Evolutionary conservation across 2,113 vertebrate species (phyloP).

Genomic region (Clarias magur): DNA sequence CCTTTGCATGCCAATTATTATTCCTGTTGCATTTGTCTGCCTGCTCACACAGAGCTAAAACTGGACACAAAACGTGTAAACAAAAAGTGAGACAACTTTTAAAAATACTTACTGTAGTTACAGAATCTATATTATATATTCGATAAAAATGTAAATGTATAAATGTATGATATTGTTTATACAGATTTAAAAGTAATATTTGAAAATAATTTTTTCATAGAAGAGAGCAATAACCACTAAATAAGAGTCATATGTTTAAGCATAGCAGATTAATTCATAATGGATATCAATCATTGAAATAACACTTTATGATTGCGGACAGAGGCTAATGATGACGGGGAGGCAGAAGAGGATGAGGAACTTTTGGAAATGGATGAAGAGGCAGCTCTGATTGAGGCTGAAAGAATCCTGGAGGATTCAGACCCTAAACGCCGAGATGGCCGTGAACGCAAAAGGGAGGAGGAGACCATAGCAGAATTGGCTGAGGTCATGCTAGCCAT

Average conservation of each 20-base stretch:
- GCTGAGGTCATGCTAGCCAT: slow-evolving; percentile 75
- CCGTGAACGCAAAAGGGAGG: slow-evolving; percentile 51
- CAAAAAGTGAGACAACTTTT: background rate
- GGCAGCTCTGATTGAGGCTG: slow-evolving; percentile 86
- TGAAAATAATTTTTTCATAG: background rate
- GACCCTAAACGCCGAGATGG: slow-evolving; percentile 50
- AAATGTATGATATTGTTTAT: background rate
- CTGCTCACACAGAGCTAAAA: background rate
- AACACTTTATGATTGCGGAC: background rate
- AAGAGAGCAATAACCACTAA: background rate
- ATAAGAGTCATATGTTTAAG: background rate
- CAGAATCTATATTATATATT: background rate
- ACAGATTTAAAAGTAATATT: background rate
- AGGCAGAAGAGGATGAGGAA: slow-evolving; percentile 64
- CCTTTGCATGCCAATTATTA: background rate
- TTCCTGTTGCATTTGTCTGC: background rate
- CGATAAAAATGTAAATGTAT: background rate
- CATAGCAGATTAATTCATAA: background rate
- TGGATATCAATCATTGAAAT: background rate
- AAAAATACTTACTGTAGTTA: background rate
- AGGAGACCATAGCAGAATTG: slow-evolving; percentile 59
- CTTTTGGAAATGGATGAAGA: slow-evolving; percentile 83
- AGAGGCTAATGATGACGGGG: slow-evolving; percentile 57
- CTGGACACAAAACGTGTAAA: too few species aligned
- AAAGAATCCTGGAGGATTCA: slow-evolving; percentile 82